Conservation (phyloP, 2,888 invertebrate species). For the Xestia ashworthii region DNA sequence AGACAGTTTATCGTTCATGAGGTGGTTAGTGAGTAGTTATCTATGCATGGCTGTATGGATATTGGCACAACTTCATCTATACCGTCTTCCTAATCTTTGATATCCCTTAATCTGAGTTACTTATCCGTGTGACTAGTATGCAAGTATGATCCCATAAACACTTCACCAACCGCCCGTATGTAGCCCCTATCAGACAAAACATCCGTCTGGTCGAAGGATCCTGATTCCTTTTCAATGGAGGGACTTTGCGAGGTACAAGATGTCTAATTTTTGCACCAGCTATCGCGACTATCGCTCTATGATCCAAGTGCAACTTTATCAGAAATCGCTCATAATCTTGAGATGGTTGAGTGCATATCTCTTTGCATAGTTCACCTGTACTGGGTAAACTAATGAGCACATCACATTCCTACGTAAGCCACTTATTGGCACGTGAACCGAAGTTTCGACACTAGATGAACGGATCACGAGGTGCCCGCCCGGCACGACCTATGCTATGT, state of each 20-base stretch:
- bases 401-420: constrained; percentile 55
- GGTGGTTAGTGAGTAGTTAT: neutral
- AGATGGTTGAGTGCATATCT: constrained; percentile 11
- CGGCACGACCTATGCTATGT: constrained; percentile 73
- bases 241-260: neutral
- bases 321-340: neutral
- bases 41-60: neutral
- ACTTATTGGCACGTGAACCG: constrained; percentile 54
- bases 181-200: neutral
- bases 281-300: neutral
- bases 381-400: constrained; percentile 39
- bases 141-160: neutral
- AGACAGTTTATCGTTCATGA: neutral
- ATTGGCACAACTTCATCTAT: neutral
- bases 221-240: neutral
- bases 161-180: neutral
- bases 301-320: neutral
- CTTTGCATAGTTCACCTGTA: constrained; percentile 13
- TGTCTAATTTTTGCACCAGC: neutral
- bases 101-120: neutral
- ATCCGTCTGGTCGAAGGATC: neutral
- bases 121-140: neutral
- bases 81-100: neutral
- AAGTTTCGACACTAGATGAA: constrained; percentile 67
- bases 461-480: constrained; percentile 75